Base-by-base conservation (phyloP, 64 coral and sea anemone genomes). In the Stichodactyla helianthus region DNA sequence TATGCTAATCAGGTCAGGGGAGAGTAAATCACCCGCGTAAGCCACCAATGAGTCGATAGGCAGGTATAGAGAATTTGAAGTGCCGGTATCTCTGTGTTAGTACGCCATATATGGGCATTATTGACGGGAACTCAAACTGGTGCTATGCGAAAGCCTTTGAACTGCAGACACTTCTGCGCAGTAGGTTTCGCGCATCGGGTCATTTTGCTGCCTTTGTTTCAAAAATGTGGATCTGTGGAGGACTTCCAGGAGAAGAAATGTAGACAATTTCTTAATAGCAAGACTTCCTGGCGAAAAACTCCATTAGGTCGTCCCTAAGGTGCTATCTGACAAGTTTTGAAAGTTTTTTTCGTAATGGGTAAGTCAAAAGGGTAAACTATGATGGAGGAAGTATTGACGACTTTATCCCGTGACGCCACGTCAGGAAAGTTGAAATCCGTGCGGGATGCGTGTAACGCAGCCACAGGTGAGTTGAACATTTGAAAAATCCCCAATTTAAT, bases 381-480 rank as follows among this genome's bases (percentile, higher is more conserved):
- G 28, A 97, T 97, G 94, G 94, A 97, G 81, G 94, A 97, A 78
- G 86, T 97, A 16, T 85, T 97, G 51, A 87, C 64, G 55, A 82
- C 74, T 10, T 68, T 97, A 16, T 84, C 84, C 25, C 87, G 88
- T 54, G 94, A 97, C 77, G 94, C 94, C 94, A 97, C 94, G 94
- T 97, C 94, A 62, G 86, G 88, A 10, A 97, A 97, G 81, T 71
- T 83, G 20, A 97, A 93, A 79, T 77, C 85, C 35, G 88, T 97
- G 5, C 87, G 94, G 8, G 94, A 97, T 55, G 94, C 94, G 25
- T 97, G 94, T 88, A 90, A 82, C 59, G 81, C 88, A 10, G 91
- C 94, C 15, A 90, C 94, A 51, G 94, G 94, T 97, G 84, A 93
- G 90, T 77, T 54, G 77, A 54, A 10, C 31, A 74, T 74, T 11